phyloP scores from a whole-genome alignment of 2,797 vertebrate genomes.

The Aulostomus chinensis region DNA sequence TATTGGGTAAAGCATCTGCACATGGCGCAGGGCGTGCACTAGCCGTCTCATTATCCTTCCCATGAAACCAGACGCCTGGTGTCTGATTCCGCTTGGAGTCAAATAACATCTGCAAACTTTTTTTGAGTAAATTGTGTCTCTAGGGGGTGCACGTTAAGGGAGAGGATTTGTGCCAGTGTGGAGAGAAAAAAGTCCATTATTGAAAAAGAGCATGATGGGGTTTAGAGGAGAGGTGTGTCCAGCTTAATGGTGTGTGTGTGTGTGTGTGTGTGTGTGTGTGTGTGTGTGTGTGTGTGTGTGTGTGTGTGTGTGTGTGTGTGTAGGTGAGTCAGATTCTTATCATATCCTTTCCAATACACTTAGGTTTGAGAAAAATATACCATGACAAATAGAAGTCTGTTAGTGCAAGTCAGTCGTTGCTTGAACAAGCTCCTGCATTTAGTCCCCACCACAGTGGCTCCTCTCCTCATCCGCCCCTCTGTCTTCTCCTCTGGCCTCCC shows the following conservation, averaged over 20 bases:
- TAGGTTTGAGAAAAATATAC: not conserved
- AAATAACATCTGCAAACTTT: constrained; percentile 11
- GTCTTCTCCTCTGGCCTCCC: no score
- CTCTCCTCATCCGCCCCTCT: no score
- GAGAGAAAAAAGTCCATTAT: not conserved
- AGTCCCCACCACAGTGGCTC: no score
- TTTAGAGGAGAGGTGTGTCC: no score
- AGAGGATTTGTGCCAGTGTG: constrained; percentile 7
- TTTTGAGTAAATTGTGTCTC: constrained; percentile 27
- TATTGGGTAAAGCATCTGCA: no score
- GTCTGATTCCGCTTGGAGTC: constrained; percentile 5
- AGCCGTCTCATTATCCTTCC: no score
- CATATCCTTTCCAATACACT: not conserved
- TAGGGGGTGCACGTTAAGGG: constrained; percentile 39
- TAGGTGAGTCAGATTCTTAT: not conserved
- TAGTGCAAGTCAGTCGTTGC: no score
- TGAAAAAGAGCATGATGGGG: no score
- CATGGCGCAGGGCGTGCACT: no score
- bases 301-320: not conserved
- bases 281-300: not conserved
- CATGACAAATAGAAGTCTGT: not conserved
- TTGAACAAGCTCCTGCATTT: no score
- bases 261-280: not conserved
- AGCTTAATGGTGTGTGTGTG: no score
- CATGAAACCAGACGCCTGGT: constrained; percentile 17